phyloP scores from a whole-genome alignment of 2,113 vertebrate species.

The Anas platyrhynchos region DNA sequence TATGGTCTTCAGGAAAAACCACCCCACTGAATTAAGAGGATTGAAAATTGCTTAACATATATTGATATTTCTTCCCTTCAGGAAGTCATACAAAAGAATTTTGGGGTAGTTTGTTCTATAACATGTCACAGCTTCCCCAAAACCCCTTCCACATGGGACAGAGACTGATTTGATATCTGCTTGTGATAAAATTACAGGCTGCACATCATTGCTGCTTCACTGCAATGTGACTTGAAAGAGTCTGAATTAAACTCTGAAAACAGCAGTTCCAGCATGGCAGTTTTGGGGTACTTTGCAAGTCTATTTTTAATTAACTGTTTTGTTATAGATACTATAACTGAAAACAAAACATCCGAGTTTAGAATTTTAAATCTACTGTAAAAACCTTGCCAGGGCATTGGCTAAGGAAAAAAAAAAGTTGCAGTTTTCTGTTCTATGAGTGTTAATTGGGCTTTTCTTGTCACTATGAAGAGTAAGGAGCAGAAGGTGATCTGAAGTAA shows the following conservation, averaged over 20 bases:
- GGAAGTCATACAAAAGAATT: background rate
- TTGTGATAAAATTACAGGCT: constrained; percentile 21
- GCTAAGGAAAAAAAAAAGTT: background rate
- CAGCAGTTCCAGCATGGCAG: background rate
- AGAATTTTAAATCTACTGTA: constrained; percentile 64
- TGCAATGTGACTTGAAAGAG: constrained; percentile 39
- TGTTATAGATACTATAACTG: constrained; percentile 60
- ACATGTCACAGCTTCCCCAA: background rate
- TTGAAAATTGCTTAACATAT: background rate
- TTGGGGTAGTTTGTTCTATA: background rate
- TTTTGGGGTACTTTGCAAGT: constrained; percentile 53
- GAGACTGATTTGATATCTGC: constrained; percentile 1
- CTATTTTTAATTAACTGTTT: constrained; percentile 71
- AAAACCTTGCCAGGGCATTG: background rate
- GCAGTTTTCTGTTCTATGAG: constrained; percentile 40
- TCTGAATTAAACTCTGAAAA: constrained; percentile 48
- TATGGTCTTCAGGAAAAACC: background rate
- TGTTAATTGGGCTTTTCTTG: constrained; percentile 56
- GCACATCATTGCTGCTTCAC: constrained; percentile 26
- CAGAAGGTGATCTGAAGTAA: constrained; percentile 50
- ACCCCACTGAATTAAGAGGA: background rate
- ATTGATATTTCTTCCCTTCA: background rate
- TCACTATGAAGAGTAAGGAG: constrained; percentile 29
- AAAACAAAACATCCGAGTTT: constrained; percentile 69
- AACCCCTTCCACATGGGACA: background rate